Evolutionary conservation across 1,140 invertebrate genomes (phyloP).

Genomic region (Fopius arisanus): DNA sequence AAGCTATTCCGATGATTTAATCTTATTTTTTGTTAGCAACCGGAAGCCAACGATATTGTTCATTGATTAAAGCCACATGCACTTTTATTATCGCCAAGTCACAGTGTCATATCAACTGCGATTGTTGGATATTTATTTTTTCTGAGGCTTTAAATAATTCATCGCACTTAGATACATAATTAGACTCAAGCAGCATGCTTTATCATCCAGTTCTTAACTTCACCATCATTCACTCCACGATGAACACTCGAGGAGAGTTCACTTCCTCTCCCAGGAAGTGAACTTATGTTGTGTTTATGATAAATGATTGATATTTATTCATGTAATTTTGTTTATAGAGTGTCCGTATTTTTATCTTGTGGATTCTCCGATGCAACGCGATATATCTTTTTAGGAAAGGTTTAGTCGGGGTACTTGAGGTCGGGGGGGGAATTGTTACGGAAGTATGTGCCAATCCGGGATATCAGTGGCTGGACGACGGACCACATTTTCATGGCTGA

Average conservation of each 20-base stretch:
- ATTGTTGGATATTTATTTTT: background rate
- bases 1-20: background rate
- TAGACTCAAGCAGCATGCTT: constrained; percentile 21
- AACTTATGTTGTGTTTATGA: background rate
- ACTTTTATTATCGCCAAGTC: constrained; percentile 2
- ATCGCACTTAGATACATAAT: background rate
- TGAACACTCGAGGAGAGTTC: constrained; percentile 7
- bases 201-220: background rate
- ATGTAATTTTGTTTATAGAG: background rate
- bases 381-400: constrained; percentile 3
- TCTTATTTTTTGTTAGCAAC: constrained; percentile 13
- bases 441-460: constrained; percentile 51
- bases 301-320: background rate
- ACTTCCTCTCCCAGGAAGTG: background rate
- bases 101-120: constrained; percentile 28
- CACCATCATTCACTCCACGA: constrained; percentile 12
- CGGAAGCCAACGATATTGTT: background rate
- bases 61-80: constrained; percentile 10
- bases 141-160: background rate
- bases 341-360: constrained; percentile 9
- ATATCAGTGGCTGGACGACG: constrained; percentile 48
- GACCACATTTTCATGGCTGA: constrained; percentile 48
- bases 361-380: background rate
- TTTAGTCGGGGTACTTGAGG: constrained; percentile 32
- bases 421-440: constrained; percentile 24